Base-by-base conservation (phyloP, 2,888 invertebrate species). In the Axea sp. region DNA sequence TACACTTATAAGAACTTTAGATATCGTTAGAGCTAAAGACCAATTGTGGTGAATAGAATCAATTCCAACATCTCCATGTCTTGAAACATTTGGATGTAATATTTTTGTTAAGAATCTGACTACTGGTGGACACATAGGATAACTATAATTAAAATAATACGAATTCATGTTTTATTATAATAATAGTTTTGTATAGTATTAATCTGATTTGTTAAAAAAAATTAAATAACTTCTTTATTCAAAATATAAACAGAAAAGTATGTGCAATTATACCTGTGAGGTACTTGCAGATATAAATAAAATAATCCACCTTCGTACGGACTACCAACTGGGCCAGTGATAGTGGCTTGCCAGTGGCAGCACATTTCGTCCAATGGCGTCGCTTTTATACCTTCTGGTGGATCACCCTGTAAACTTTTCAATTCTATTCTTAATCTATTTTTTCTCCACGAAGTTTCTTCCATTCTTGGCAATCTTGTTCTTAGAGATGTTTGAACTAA, bases 11-110 rank as follows among this genome's bases (percentile, higher is more conserved):
- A 96, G 91, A 65, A 96, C 93, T 86, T 96, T 97, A 77, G 95
- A 94, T 83, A 97, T 93, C 31, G 97, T 97, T 75, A 97, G 89
- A 0, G 96, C 97, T 72, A 97, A 89, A n/a, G 96, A 96, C 97
- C 97, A 98, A 89, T 98, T 98, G 89, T 96, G 95, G 82, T 96
- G 95, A 79, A 98, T 96, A 5, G 96, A 96, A 89, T 98, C 97
- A 76, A 98, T 94, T 65, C 98, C 97, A 43, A 98, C 96, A 88
- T 97, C 97, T 1, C 97, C 97, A 88, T 98, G 97, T 0, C 97
- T 91, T 1, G 96, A 96, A 57, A 98, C 94, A 89, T 98, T 98
- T 3, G 97, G 97, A 89, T 98, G 98, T 81, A 96, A 92, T 79
- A 98, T 95, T 88, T 95, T 95, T 0, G 97, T 97, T 71, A 97